Conservation (phyloP, 2,888 invertebrate genomes). For the Graphium colonna region DNA sequence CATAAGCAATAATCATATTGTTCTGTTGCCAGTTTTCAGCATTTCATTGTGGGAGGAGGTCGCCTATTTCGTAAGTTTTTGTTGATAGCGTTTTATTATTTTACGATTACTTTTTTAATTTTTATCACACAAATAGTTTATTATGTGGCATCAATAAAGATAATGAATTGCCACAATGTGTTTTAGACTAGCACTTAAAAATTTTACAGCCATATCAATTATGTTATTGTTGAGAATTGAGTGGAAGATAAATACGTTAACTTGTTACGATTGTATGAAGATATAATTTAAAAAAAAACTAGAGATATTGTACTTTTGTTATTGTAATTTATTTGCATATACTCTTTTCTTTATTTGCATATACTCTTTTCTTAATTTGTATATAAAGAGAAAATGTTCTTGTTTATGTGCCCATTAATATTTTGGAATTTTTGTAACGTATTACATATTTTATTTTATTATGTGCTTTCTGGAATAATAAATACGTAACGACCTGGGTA, state of each 20-base stretch:
- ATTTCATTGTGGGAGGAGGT: not conserved
- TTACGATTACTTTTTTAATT: not conserved
- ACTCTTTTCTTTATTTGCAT: no score
- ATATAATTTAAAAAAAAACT: no score
- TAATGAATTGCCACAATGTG: not conserved
- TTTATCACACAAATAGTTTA: constrained; percentile 7
- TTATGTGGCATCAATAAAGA: not conserved
- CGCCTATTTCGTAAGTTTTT: constrained; percentile 7
- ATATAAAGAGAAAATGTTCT: no score
- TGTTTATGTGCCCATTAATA: no score
- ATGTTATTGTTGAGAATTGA: constrained; percentile 1
- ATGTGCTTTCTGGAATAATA: no score
- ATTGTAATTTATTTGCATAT: no score
- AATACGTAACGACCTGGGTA: no score
- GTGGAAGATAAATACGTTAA: not conserved
- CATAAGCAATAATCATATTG: no score
- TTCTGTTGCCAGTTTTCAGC: constrained; percentile 6
- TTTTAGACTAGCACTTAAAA: not conserved
- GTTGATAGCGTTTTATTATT: constrained; percentile 2
- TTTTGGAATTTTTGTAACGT: no score
- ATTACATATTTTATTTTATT: no score
- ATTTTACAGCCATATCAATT: not conserved
- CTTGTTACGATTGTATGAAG: not conserved
- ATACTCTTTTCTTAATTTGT: no score
- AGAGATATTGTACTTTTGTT: no score